These are phyloP conservation scores for Danio jaintianensis DNA, from an alignment of 2,797 vertebrate genomes.

Conservation along the genomic window DNA sequence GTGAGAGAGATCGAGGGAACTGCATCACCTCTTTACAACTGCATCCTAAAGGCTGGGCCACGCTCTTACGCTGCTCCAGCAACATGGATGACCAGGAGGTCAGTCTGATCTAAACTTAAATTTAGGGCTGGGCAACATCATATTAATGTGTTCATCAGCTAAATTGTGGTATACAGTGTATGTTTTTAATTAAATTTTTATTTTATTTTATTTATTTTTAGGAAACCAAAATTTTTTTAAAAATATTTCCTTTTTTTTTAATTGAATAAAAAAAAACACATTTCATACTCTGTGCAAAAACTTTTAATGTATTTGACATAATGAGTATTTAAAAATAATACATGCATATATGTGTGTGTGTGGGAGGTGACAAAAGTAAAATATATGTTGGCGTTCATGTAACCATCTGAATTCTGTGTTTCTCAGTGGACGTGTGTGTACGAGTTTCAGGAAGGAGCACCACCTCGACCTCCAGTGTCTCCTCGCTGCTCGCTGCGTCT, in stretches of 20 bases:
- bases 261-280: too few species aligned
- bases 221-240: too few species aligned
- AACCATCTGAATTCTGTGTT: not conserved
- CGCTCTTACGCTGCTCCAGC: constrained; percentile 95
- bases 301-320: too few species aligned
- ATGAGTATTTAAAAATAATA: too few species aligned
- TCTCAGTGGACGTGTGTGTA: constrained; percentile 98
- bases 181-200: too few species aligned
- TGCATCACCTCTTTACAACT: constrained; percentile 98
- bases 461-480: constrained; percentile 86
- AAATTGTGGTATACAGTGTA: too few species aligned
- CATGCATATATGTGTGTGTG: too few species aligned
- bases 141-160: too few species aligned
- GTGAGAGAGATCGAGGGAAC: constrained; percentile 93
- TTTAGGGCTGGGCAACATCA: too few species aligned
- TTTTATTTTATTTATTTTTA: too few species aligned
- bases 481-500: constrained; percentile 94
- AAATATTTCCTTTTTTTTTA: too few species aligned
- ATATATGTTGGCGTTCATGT: not conserved
- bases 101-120: constrained; percentile 31
- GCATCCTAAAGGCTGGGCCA: constrained; percentile 97
- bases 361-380: too few species aligned
- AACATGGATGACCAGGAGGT: constrained; percentile 99
- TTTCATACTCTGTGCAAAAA: not conserved
- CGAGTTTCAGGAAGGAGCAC: constrained; percentile 96